These are phyloP conservation scores for Bursaphelenchus okinawaensis DNA, from an alignment of 2,888 invertebrate genomes.

Conservation along the genomic window DNA sequence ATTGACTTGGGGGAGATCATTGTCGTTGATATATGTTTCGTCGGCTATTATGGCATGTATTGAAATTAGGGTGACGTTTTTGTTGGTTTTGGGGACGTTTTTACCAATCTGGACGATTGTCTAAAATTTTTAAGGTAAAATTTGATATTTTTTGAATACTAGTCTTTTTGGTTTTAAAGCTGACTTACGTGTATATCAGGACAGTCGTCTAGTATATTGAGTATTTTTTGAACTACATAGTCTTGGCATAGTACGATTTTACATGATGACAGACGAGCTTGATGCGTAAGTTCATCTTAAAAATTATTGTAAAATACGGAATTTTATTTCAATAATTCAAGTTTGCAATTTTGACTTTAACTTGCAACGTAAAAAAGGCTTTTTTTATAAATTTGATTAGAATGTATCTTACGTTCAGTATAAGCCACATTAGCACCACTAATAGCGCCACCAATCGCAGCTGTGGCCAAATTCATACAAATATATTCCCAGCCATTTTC, in stretches of 20 bases:
- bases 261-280: background rate
- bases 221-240: background rate
- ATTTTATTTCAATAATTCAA: no score
- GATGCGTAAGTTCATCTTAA: background rate
- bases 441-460: background rate
- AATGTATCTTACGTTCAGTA: background rate
- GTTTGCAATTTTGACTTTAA: background rate
- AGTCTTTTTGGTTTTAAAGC: no score
- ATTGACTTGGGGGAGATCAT: background rate
- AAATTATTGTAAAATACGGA: background rate
- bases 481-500: background rate
- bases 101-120: no score
- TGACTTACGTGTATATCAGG: background rate
- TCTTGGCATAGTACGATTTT: background rate
- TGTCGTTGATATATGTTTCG: background rate
- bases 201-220: background rate
- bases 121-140: no score
- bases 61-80: no score
- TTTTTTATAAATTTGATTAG: background rate
- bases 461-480: background rate
- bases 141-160: background rate
- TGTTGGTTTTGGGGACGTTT: no score
- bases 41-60: no score
- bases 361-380: background rate
- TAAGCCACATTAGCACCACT: background rate